Evolutionary conservation across 1,140 invertebrate genomes (phyloP).

Genomic region (Musca vetustissima): DNA sequence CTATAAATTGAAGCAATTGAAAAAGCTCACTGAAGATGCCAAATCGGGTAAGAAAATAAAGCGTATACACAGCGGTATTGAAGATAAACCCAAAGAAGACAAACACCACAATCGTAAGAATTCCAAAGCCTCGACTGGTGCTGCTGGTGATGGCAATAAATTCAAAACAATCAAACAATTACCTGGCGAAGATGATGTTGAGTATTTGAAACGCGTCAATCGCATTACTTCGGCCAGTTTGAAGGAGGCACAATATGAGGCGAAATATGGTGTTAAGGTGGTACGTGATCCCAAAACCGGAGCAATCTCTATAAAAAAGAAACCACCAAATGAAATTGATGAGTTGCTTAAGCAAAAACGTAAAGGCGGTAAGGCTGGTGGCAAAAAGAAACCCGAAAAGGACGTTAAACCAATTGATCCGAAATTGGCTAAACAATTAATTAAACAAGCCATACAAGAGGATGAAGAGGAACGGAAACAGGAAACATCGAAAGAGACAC

Average conservation of each 20-base stretch:
- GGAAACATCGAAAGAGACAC: slow-evolving; percentile 28
- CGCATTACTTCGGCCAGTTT: slow-evolving; percentile 58
- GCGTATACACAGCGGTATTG: slow-evolving; percentile 33
- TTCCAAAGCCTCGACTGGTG: too few species aligned
- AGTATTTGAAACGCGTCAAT: slow-evolving; percentile 59
- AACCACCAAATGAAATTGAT: slow-evolving; percentile 57
- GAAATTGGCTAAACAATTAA: slow-evolving; percentile 55
- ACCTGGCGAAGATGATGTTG: slow-evolving; percentile 54
- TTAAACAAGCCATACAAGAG: slow-evolving; percentile 45
- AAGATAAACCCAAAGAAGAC: slow-evolving; percentile 39
- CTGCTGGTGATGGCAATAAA: slow-evolving; percentile 23
- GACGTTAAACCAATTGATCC: slow-evolving; percentile 50
- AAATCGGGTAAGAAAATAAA: slow-evolving; percentile 46
- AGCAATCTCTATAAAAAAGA: slow-evolving; percentile 56
- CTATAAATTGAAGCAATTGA: slow-evolving; percentile 46
- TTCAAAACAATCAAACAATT: slow-evolving; percentile 49
- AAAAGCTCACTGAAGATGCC: slow-evolving; percentile 40
- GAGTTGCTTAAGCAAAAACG: slow-evolving; percentile 55
- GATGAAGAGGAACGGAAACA: slow-evolving; percentile 51
- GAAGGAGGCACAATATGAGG: slow-evolving; percentile 60
- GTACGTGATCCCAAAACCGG: slow-evolving; percentile 58
- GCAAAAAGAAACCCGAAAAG: slow-evolving; percentile 38
- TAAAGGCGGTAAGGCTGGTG: slow-evolving; percentile 53
- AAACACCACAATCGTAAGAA: slow-evolving; percentile 23
- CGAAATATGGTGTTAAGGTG: slow-evolving; percentile 61